These are phyloP conservation scores for Apodemia zela DNA, from an alignment of 2,888 invertebrate genomes.

Conservation along the genomic window DNA sequence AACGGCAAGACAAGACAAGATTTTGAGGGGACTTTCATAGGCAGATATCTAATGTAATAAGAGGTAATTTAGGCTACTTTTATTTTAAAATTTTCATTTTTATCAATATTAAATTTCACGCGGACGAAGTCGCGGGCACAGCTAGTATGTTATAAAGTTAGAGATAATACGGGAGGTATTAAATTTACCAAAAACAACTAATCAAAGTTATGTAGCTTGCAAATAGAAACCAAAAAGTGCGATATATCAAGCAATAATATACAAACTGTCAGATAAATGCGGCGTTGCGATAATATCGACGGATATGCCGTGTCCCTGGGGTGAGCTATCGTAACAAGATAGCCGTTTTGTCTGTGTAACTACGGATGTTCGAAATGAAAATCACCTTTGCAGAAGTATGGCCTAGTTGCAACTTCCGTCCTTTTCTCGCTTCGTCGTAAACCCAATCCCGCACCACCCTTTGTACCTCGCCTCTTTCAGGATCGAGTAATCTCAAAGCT, in stretches of 20 bases:
- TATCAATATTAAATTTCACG: too few relatives aligned
- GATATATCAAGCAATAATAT: neutral
- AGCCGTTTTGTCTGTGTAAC: neutral
- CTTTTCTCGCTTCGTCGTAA: constrained; percentile 85
- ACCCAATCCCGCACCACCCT: constrained; percentile 90
- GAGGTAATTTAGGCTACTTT: too few relatives aligned
- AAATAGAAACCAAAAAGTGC: neutral
- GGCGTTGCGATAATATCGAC: neutral
- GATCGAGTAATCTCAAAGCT: constrained; percentile 93
- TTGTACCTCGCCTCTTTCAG: constrained; percentile 88
- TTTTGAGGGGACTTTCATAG: too few relatives aligned
- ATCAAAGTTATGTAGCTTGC: neutral
- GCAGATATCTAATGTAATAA: too few relatives aligned
- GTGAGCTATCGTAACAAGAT: neutral
- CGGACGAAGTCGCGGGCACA: too few relatives aligned
- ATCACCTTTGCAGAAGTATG: constrained; percentile 79
- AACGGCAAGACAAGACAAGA: too few relatives aligned
- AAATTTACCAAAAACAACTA: neutral
- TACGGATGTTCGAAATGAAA: constrained; percentile 9
- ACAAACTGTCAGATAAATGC: neutral
- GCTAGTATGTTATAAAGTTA: too few relatives aligned
- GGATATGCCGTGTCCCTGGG: neutral
- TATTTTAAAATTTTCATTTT: too few relatives aligned
- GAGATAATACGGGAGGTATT: too few relatives aligned
- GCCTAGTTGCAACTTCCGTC: constrained; percentile 81